phyloP scores from a whole-genome alignment of 2,888 invertebrate species.

The Drosophila subquinaria region DNA sequence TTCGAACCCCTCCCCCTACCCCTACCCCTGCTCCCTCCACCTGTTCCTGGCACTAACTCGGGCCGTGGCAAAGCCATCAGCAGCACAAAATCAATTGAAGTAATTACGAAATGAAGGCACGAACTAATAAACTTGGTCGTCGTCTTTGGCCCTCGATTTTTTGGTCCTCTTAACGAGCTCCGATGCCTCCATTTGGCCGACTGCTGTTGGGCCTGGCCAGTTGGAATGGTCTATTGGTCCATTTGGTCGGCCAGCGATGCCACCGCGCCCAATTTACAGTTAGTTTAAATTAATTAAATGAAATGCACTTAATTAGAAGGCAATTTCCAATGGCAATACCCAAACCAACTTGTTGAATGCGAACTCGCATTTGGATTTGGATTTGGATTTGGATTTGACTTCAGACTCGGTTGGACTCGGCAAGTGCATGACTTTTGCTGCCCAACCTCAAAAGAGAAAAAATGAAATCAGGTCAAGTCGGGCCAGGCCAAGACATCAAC shows the following conservation, averaged over 20 bases:
- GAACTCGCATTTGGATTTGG: conserved; percentile 18
- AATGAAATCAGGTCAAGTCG: conserved; percentile 68
- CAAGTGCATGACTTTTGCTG: conserved; percentile 80
- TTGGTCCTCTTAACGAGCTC: conserved; percentile 76
- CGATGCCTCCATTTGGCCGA: conserved; percentile 35
- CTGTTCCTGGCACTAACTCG: not conserved
- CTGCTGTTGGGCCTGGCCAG: conserved; percentile 42
- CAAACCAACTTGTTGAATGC: conserved; percentile 23
- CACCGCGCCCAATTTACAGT: conserved; percentile 83
- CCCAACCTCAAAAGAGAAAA: conserved; percentile 64
- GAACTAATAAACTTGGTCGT: conserved; percentile 85
- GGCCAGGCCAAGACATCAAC: conserved; percentile 49
- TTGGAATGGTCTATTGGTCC: conserved; percentile 50
- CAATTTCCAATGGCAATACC: conserved; percentile 68
- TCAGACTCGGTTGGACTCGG: conserved; percentile 30
- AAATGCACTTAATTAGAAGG: conserved; percentile 83
- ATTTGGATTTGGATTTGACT: conserved; percentile 29
- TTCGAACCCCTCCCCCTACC: conserved; percentile 43
- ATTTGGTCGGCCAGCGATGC: conserved; percentile 44
- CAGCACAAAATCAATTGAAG: conserved; percentile 84
- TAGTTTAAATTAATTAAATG: conserved; percentile 85
- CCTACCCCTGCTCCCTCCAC: not conserved
- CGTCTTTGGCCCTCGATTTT: conserved; percentile 66
- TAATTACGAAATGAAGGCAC: conserved; percentile 85
- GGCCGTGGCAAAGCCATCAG: conserved; percentile 68